Evolutionary conservation across 2,113 vertebrate genomes (phyloP), one percentile per base, ranked within the genome.

Genomic region (Progne subis): DNA sequence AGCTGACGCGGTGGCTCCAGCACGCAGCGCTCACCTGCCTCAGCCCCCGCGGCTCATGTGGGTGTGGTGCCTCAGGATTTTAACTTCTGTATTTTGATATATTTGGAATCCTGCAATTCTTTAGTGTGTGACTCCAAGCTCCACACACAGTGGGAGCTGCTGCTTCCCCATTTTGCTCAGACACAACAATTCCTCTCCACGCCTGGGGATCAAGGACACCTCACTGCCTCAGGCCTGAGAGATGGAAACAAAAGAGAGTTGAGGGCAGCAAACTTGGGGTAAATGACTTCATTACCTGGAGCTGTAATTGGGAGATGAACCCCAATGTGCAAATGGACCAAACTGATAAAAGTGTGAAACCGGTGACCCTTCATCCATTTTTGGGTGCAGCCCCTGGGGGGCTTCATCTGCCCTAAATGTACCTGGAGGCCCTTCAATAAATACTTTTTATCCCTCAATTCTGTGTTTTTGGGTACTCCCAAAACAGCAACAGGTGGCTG

Each of bases 11-110:
- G n/a, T 32, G 71, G 63, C 34, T 50, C 28, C 49, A 37, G 44
- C 55, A 55, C 57, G 14, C 65, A 67, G 47, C 50, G 50, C 80
- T 25, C 34, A 69, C n/a, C 55, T 41, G 55, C 46, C 80, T 25
- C 34, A 69, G 37, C 55, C 37, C 26, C 2, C 1, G 41, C 1
- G 9, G 74, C 46, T 52, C 34, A 3, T 15, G 31, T 2, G 28
- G 26, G 65, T 37, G 46, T 16, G 13, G 8, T 21, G n/a, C 67
- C 14, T 29, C 2, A 3, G 67, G n/a, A 52, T 39, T 52, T 29
- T 1, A 70, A 6, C 34, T 52, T 41, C 39, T 39, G 0, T 23
- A 13, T 70, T 20, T 5, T 6, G 3, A 21, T 21, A 0, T 12
- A 2, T 70, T 18, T 70, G 49, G 31, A 17, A 31, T 6, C 19